These are phyloP conservation scores for Neelides sp. DNA, from an alignment of 1,140 invertebrate species.

Conservation along the genomic window DNA sequence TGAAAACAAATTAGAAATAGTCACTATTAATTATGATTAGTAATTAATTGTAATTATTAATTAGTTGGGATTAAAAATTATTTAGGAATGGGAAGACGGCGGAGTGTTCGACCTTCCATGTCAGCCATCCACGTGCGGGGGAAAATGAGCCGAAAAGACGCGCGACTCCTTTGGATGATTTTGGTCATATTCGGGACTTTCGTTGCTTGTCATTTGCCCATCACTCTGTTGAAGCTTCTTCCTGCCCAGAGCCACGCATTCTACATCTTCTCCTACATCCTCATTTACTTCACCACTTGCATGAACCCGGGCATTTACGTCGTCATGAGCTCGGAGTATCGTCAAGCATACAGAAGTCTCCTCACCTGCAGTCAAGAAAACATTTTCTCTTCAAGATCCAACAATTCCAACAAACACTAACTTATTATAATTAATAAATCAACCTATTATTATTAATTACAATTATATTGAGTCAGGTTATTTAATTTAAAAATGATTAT, in stretches of 20 bases:
- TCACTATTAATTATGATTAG: no score
- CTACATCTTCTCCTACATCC: conserved; percentile 56
- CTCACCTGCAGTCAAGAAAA: conserved; percentile 47
- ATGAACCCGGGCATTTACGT: conserved; percentile 67
- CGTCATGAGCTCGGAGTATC: conserved; percentile 50
- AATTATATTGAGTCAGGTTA: no score
- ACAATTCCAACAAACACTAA: conserved; percentile 30
- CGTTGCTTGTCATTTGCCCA: conserved; percentile 65
- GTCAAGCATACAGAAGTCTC: conserved; percentile 68
- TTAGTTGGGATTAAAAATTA: neutral
- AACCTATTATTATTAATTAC: no score
- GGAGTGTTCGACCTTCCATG: conserved; percentile 30
- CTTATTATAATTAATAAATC: no score
- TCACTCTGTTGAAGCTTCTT: conserved; percentile 42
- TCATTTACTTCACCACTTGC: conserved; percentile 71
- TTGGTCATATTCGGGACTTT: conserved; percentile 70
- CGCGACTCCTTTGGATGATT: conserved; percentile 68
- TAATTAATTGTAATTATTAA: no score
- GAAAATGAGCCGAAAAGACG: conserved; percentile 60
- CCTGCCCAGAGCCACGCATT: conserved; percentile 43
- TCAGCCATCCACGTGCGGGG: conserved; percentile 34
- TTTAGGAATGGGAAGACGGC: conserved; percentile 21
- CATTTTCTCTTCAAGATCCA: conserved; percentile 22
- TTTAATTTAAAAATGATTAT: no score
- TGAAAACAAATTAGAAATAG: no score